Percentiles rank a stretch among this genome's conserved stretches.
These are phyloP conservation scores for Zonotrichia leucophrys DNA, from an alignment of 2,113 vertebrate genomes.

Conservation along the genomic window DNA sequence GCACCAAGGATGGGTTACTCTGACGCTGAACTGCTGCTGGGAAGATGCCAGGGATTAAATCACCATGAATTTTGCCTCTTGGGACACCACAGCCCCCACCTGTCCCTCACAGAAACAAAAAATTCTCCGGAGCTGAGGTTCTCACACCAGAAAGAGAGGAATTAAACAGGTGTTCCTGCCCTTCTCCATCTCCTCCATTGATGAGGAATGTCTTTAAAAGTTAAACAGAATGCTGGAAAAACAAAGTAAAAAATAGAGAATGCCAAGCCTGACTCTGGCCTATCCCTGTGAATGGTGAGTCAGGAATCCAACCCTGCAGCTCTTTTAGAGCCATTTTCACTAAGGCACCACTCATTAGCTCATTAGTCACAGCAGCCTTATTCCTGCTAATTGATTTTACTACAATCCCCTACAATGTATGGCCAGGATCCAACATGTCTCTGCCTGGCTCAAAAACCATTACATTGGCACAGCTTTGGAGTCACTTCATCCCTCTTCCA, in stretches of 20 bases:
- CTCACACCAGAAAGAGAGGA: not conserved
- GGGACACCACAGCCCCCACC: not conserved
- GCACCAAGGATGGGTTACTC: not conserved
- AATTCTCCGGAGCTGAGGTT: not conserved
- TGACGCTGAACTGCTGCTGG: not conserved
- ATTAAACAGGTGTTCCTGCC: not conserved
- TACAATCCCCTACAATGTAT: not conserved
- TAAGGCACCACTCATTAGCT: conserved; percentile 36
- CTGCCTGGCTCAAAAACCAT: not conserved
- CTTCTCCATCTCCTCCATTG: no score
- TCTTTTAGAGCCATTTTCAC: not conserved
- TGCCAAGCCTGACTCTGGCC: not conserved
- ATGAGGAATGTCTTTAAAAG: not conserved
- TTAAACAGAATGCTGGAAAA: not conserved
- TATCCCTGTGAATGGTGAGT: not conserved
- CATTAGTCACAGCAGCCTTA: conserved; percentile 51
- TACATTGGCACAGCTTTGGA: not conserved
- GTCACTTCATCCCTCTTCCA: not conserved
- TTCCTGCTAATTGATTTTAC: conserved; percentile 56
- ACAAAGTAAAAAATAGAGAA: not conserved
- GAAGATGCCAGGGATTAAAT: not conserved
- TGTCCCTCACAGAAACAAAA: not conserved
- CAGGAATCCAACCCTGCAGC: conserved; percentile 39
- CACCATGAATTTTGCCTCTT: not conserved
- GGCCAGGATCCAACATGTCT: not conserved